Evolutionary conservation across 2,888 invertebrate genomes (phyloP).

Genomic region (Drosophila kuntzei): DNA sequence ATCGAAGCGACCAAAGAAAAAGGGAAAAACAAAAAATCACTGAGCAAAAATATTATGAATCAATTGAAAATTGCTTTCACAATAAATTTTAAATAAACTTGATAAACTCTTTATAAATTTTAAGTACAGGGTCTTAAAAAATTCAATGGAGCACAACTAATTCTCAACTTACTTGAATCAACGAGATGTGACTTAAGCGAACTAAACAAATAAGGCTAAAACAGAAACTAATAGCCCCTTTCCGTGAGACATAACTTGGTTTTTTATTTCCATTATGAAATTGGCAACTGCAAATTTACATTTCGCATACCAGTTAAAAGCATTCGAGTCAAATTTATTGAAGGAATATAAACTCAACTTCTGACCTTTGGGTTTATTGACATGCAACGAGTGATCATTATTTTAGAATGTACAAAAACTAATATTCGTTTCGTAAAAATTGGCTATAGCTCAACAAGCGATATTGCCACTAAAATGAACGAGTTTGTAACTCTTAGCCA

Average conservation of each 20-base stretch:
- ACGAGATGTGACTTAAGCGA: background rate
- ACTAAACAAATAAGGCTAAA: background rate
- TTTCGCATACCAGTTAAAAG: too few relatives aligned
- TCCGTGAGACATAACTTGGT: background rate
- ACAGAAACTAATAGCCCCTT: background rate
- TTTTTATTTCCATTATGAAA: background rate
- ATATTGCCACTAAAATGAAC: background rate
- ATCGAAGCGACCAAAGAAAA: background rate
- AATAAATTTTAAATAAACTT: background rate
- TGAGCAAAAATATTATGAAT: background rate
- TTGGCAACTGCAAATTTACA: background rate
- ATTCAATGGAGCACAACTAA: constrained; percentile 6
- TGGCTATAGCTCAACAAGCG: background rate
- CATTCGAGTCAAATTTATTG: background rate
- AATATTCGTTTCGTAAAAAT: background rate
- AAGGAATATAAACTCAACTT: background rate
- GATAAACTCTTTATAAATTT: background rate
- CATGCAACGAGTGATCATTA: background rate
- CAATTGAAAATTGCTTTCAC: background rate
- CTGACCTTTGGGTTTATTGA: background rate
- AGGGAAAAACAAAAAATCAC: background rate
- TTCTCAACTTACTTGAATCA: background rate
- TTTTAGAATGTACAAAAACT: background rate
- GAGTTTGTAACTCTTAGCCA: background rate
- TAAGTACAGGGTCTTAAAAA: background rate